Evolutionary conservation across 1,140 invertebrate genomes (phyloP).

Genomic region (Drosophila carrolli): DNA sequence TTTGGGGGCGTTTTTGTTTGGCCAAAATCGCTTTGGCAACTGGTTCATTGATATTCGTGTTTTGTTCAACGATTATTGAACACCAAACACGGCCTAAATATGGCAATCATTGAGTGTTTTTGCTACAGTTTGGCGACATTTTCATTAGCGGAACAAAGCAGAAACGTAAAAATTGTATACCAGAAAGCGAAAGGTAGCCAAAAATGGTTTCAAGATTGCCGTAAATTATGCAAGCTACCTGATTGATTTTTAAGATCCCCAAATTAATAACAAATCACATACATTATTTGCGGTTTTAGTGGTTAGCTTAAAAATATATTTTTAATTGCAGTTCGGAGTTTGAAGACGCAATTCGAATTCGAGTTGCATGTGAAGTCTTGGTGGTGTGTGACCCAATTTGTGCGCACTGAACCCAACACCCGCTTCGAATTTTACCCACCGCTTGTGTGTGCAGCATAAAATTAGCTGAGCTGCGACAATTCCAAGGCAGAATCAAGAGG

Average conservation of each 20-base stretch:
- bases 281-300: slow-evolving; percentile 17
- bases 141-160: slow-evolving; percentile 62
- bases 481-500: slow-evolving; percentile 37
- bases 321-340: slow-evolving; percentile 46
- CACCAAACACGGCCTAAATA: slow-evolving; percentile 63
- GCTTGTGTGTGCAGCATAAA: slow-evolving; percentile 56
- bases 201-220: slow-evolving; percentile 31
- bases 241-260: slow-evolving; percentile 72
- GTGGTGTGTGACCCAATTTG: slow-evolving; percentile 70
- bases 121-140: slow-evolving; percentile 71
- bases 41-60: slow-evolving; percentile 52
- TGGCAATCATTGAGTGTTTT: slow-evolving; percentile 48
- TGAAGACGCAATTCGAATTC: neutral
- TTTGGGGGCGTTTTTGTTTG: slow-evolving; percentile 40
- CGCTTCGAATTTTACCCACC: slow-evolving; percentile 1
- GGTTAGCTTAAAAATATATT: slow-evolving; percentile 30
- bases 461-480: slow-evolving; percentile 72
- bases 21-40: slow-evolving; percentile 35
- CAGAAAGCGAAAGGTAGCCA: slow-evolving; percentile 67
- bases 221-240: slow-evolving; percentile 65
- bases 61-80: slow-evolving; percentile 47
- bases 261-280: slow-evolving; percentile 69
- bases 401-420: slow-evolving; percentile 69
- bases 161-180: slow-evolving; percentile 32
- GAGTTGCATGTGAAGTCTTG: slow-evolving; percentile 56